Evolutionary conservation across 2,113 vertebrate species (phyloP).

Genomic region (Microtus ochrogaster): DNA sequence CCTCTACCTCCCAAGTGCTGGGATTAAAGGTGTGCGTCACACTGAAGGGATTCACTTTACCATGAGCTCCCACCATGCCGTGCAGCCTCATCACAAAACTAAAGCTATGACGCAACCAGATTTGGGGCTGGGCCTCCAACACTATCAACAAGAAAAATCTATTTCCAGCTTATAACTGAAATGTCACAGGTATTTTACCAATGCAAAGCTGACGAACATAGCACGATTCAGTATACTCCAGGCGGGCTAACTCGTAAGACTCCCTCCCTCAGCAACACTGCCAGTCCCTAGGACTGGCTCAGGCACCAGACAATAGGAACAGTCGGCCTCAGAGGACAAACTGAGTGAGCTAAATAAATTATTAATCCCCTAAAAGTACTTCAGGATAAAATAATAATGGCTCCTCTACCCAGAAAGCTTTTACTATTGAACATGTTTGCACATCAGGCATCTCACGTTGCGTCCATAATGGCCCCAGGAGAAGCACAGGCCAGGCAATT

Average conservation of each 20-base stretch:
- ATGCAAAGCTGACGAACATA: background rate
- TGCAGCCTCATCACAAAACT: background rate
- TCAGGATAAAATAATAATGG: constrained; percentile 76
- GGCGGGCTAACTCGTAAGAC: background rate
- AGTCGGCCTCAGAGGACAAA: constrained; percentile 51
- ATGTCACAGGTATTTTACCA: background rate
- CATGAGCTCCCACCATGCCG: background rate
- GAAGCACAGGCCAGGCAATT: constrained; percentile 28
- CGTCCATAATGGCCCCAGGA: constrained; percentile 33
- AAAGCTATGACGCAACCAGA: background rate
- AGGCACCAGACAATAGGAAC: background rate
- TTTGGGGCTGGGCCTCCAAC: background rate
- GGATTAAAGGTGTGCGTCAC: background rate
- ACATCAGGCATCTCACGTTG: constrained; percentile 20
- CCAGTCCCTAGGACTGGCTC: background rate
- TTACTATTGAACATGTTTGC: constrained; percentile 18
- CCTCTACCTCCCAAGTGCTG: background rate
- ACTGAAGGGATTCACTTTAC: background rate
- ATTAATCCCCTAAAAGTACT: constrained; percentile 72
- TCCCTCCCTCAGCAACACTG: background rate
- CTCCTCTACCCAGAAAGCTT: constrained; percentile 54
- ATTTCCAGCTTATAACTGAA: background rate
- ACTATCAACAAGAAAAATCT: background rate
- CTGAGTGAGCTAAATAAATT: constrained; percentile 70
- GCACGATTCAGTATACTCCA: background rate